A percentile compares a stretch with the other conserved stretches of the same genome.
phyloP scores from a whole-genome alignment of 2,888 invertebrate species.

The Heliconius hortense region DNA sequence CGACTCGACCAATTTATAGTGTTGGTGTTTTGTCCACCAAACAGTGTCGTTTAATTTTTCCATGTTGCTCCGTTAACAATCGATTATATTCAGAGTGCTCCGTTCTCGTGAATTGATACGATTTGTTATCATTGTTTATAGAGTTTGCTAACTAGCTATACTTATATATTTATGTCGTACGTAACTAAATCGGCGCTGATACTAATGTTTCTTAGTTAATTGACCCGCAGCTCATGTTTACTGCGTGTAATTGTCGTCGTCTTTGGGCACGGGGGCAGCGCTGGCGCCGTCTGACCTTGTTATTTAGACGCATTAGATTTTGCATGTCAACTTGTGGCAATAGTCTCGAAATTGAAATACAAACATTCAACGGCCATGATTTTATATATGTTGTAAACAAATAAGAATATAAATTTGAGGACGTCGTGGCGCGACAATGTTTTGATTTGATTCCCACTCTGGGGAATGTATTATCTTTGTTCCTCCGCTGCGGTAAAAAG shows the following conservation, averaged over 20 bases:
- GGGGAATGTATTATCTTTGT: neutral
- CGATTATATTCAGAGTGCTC: slow-evolving; percentile 62
- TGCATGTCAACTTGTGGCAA: slow-evolving; percentile 18
- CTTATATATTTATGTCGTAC: neutral
- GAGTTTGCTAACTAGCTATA: neutral
- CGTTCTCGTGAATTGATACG: slow-evolving; percentile 20
- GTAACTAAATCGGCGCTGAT: slow-evolving; percentile 30
- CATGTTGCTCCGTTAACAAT: slow-evolving; percentile 69
- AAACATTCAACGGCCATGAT: neutral
- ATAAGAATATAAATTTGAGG: neutral
- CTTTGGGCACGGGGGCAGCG: slow-evolving; percentile 43
- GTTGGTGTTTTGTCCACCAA: slow-evolving; percentile 67
- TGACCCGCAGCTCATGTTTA: slow-evolving; percentile 34
- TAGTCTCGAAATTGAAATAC: neutral
- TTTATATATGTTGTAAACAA: neutral
- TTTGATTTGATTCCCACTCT: neutral
- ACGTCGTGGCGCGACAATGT: too few species aligned
- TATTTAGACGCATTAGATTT: slow-evolving; percentile 40
- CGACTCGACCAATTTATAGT: slow-evolving; percentile 71
- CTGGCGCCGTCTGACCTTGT: slow-evolving; percentile 50
- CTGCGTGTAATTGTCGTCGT: slow-evolving; percentile 35
- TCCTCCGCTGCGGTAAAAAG: neutral
- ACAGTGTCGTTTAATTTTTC: slow-evolving; percentile 79
- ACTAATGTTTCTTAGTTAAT: slow-evolving; percentile 29
- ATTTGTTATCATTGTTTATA: slow-evolving; percentile 16